Evolutionary conservation across 2,113 vertebrate genomes (phyloP), one percentile per base, ranked within the genome.

Genomic region (Crocuta crocuta): DNA sequence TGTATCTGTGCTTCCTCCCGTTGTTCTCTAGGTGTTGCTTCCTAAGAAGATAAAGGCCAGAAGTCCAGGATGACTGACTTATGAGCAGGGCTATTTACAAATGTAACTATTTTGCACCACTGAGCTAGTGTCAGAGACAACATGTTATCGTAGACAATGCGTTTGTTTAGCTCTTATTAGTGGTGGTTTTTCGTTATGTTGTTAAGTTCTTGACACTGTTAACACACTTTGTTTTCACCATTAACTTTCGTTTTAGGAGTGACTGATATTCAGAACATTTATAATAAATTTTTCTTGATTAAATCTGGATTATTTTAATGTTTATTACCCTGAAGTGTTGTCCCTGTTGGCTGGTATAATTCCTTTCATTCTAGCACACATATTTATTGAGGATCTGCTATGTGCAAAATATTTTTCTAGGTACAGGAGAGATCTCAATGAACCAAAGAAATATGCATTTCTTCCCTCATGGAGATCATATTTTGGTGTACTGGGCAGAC

Each of bases 201-300:
- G 43, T 82, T 92, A 74, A 97, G 28, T 92, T 95, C 65, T 80
- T 82, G 58, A 84, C 17, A 50, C 9, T 87, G 28, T 96, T 71
- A 79, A 96, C 89, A 39, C 4, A 35, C 23, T 85, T 86, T 39
- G 21, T 90, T 92, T 33, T 94, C 28, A 94, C 21, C 17, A 58
- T 82, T 94, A 76, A 74, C 70, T 94, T 91, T 92, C 86, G 61
- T 92, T 94, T 96, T 94, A 96, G 93, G 63, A 84, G 26, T 83
- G 9, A 65, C 1, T 50, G 31, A 90, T 58, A 53, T 26, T 53
- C 5, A 68, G 23, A 94, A 78, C 65, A 93, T 35, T 92, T 68
- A 53, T 66, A 86, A 50, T 92, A 84, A 97, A 65, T 81, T 85
- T 90, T 92, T 76, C 21, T 68, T 89, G 74, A 95, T 61, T 94